Conservation (phyloP, 2,113 vertebrate genomes). For the Arvicanthis niloticus region DNA sequence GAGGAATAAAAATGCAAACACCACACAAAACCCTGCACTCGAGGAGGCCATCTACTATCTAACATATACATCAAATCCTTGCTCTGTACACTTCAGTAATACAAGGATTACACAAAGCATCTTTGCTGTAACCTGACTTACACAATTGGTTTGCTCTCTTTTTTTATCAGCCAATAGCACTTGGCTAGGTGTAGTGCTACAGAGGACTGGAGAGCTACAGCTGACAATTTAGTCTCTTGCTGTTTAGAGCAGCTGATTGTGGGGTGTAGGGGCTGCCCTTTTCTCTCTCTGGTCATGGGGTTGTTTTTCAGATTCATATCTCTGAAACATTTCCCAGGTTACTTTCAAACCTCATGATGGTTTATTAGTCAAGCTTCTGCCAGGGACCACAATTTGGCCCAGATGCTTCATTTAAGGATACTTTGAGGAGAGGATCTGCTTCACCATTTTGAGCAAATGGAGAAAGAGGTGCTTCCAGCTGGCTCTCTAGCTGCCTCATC, state of each 20-base stretch:
- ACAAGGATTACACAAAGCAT: background rate
- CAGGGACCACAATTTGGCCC: background rate
- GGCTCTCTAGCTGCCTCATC: background rate
- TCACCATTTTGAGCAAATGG: background rate
- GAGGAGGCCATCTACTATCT: background rate
- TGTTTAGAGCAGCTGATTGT: background rate
- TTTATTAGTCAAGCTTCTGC: background rate
- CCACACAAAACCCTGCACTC: background rate
- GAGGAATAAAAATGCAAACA: background rate
- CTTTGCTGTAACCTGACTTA: background rate
- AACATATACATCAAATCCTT: background rate
- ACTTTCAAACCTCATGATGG: background rate
- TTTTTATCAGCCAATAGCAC: background rate
- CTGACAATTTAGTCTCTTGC: background rate
- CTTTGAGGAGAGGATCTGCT: background rate
- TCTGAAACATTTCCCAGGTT: background rate
- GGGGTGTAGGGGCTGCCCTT: background rate
- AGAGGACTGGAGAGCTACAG: background rate
- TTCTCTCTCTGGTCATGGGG: background rate
- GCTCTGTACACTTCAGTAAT: background rate
- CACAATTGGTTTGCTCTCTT: background rate
- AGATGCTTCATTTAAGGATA: background rate
- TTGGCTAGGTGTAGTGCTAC: no score
- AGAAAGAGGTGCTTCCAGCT: background rate
- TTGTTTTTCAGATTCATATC: conserved; percentile 1